Evolutionary conservation across 64 coral and sea anemone genomes (phyloP).

Genomic region (Porites lutea): DNA sequence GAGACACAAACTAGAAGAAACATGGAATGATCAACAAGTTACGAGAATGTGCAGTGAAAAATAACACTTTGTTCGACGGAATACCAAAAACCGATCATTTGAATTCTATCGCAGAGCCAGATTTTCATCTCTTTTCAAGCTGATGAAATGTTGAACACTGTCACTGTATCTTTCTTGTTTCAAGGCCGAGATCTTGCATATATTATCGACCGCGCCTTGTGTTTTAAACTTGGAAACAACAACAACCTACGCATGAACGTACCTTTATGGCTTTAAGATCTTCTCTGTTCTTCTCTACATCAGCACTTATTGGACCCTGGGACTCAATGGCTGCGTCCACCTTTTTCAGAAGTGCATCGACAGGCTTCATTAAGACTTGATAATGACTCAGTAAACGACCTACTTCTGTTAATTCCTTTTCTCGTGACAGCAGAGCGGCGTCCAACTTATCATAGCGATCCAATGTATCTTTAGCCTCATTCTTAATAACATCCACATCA

Average conservation of each 20-base stretch:
- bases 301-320: conserved; percentile 68
- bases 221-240: too few species aligned
- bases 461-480: conserved; percentile 70
- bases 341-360: conserved; percentile 61
- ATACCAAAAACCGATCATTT: too few species aligned
- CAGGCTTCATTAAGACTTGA: conserved; percentile 50
- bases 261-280: conserved; percentile 88
- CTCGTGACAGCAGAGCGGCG: conserved; percentile 43
- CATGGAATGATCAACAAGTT: background rate
- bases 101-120: too few species aligned
- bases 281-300: conserved; percentile 91
- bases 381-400: conserved; percentile 45
- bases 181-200: too few species aligned
- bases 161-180: too few species aligned
- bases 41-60: too few species aligned
- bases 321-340: conserved; percentile 61
- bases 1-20: background rate
- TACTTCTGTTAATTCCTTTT: conserved; percentile 71
- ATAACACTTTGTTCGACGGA: too few species aligned
- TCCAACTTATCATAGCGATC: conserved; percentile 88
- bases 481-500: conserved; percentile 63
- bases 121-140: too few species aligned
- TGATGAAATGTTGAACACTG: too few species aligned
- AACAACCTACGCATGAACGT: background rate
- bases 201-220: too few species aligned